phyloP scores from a whole-genome alignment of 2,888 invertebrate genomes.

The Aricia artaxerxes region DNA sequence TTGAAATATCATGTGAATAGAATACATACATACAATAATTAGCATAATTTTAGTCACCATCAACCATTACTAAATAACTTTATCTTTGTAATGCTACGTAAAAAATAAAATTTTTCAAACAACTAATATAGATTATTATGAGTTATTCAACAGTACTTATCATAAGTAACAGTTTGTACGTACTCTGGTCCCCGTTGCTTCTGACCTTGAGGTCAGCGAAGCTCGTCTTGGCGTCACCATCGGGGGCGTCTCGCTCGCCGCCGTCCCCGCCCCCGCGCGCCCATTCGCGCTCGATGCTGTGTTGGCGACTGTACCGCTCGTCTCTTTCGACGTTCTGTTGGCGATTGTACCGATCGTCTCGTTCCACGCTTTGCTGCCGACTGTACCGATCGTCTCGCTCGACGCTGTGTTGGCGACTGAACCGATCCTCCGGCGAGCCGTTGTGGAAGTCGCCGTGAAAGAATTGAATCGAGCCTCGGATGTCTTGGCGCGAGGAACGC shows the following conservation, averaged over 20 bases:
- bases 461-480: constrained; percentile 84
- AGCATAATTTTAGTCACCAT: background rate
- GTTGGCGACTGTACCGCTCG: constrained; percentile 14
- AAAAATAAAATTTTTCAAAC: too few relatives aligned
- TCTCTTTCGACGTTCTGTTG: constrained; percentile 72
- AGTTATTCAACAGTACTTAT: background rate
- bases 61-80: background rate
- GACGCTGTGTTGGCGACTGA: constrained; percentile 62
- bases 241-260: constrained; percentile 79
- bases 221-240: constrained; percentile 82
- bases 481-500: constrained; percentile 88
- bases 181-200: constrained; percentile 72
- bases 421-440: constrained; percentile 53
- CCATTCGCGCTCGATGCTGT: constrained; percentile 51
- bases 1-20: background rate
- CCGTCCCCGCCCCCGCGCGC: constrained; percentile 75
- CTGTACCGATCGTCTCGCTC: constrained; percentile 61
- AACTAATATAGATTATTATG: too few relatives aligned
- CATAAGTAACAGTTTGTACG: constrained; percentile 47
- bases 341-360: constrained; percentile 49
- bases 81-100: too few relatives aligned
- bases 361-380: background rate
- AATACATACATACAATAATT: background rate
- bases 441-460: constrained; percentile 82
- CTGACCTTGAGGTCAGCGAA: constrained; percentile 86